A percentile compares a stretch with the other conserved stretches of the same genome.
phyloP scores from a whole-genome alignment of 2,797 vertebrate genomes.

The Artibeus jamaicensis region DNA sequence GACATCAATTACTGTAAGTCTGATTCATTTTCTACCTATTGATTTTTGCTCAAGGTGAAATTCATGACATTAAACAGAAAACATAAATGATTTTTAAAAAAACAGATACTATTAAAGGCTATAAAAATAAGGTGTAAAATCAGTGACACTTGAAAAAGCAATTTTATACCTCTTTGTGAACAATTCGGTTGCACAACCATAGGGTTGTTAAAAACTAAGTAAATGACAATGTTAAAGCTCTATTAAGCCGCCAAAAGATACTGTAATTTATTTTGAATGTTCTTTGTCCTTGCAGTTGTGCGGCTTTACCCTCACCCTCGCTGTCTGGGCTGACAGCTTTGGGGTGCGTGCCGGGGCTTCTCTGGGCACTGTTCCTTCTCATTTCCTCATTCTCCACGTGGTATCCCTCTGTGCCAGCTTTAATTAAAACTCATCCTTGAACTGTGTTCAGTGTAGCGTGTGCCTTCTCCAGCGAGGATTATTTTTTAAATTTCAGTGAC shows the following conservation, averaged over 20 bases:
- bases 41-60: constrained; percentile 75
- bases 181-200: background rate
- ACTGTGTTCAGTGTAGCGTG: background rate
- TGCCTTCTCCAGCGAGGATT: background rate
- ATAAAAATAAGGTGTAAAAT: constrained; percentile 50
- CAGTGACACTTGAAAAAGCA: background rate
- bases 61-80: constrained; percentile 73
- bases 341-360: background rate
- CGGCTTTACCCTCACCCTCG: background rate
- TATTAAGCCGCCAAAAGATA: background rate
- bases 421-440: background rate
- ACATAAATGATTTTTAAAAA: constrained; percentile 34
- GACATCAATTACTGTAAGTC: constrained; percentile 79
- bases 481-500: background rate
- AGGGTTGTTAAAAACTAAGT: background rate
- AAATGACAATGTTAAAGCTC: background rate
- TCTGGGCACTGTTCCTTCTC: background rate
- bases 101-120: constrained; percentile 3
- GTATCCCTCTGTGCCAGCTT: background rate
- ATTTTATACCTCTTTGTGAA: constrained; percentile 3
- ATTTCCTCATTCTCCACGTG: background rate
- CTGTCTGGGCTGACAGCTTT: background rate
- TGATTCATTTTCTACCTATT: constrained; percentile 79
- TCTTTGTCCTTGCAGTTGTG: background rate
- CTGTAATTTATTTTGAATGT: background rate